A percentile compares a stretch with the other conserved stretches of the same genome.
Evolutionary conservation across 2,888 invertebrate species (phyloP).

Genomic region (Xestia xanthographa): DNA sequence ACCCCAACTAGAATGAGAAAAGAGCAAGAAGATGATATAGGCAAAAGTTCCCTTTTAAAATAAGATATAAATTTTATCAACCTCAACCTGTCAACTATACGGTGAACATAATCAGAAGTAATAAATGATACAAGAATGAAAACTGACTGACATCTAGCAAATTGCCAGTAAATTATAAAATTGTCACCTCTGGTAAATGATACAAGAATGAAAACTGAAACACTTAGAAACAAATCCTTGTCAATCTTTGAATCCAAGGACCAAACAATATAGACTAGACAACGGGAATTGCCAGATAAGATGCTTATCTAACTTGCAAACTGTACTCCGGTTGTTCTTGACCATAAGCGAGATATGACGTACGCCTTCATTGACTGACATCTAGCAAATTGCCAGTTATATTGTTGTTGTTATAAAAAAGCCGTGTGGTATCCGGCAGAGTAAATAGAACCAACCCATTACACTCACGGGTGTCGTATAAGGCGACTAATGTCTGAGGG

Average conservation of each 20-base stretch:
- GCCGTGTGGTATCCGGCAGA: no score
- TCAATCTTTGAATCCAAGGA: constrained; percentile 31
- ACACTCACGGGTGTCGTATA: no score
- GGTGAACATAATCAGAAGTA: background rate
- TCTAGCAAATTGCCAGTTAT: constrained; percentile 29
- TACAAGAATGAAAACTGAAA: background rate
- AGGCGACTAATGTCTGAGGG: no score
- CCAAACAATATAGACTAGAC: constrained; percentile 25
- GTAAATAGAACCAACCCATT: no score
- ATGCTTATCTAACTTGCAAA: constrained; percentile 36
- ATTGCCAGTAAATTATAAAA: no score
- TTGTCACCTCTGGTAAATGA: no score
- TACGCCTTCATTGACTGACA: constrained; percentile 59
- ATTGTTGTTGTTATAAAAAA: no score
- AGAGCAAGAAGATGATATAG: no score
- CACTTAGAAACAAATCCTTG: background rate
- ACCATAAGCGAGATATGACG: constrained; percentile 19
- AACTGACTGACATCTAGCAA: no score
- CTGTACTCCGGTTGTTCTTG: constrained; percentile 23
- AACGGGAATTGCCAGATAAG: constrained; percentile 46
- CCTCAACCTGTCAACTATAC: background rate
- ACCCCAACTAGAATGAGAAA: background rate
- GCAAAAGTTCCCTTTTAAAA: background rate
- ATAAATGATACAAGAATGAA: background rate
- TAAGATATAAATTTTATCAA: background rate